Conservation (phyloP, 2,797 vertebrate species). For the Pteronotus mesoamericanus region DNA sequence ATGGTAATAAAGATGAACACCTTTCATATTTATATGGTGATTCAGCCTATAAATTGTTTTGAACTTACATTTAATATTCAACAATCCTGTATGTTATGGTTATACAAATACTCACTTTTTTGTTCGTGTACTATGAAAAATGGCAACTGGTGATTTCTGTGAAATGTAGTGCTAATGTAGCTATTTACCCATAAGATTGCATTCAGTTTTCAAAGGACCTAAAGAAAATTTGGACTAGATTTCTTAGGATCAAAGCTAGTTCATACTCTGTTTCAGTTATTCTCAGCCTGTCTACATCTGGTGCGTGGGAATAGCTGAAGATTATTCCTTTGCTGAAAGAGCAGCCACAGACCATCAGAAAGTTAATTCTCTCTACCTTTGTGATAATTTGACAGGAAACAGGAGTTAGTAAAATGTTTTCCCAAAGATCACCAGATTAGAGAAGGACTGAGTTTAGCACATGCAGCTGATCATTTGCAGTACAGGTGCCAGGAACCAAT, state of each 20-base stretch:
- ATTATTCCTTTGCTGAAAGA: constrained; percentile 1
- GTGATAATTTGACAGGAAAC: not conserved
- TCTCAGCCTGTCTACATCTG: not conserved
- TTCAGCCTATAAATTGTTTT: not conserved
- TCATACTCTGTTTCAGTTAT: not conserved
- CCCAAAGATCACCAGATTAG: not conserved
- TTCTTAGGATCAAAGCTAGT: not conserved
- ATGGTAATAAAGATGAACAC: not conserved
- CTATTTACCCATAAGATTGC: not conserved
- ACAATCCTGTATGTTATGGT: not conserved
- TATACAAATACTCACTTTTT: not conserved
- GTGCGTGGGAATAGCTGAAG: not conserved
- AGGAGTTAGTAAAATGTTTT: not conserved
- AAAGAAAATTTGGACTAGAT: not conserved
- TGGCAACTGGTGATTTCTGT: not conserved
- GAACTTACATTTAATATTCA: not conserved
- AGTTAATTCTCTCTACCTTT: not conserved
- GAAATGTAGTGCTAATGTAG: not conserved
- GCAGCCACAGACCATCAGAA: not conserved
- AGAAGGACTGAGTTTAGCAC: not conserved
- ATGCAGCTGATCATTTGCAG: not conserved
- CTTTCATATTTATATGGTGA: not conserved
- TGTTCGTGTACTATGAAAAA: not conserved
- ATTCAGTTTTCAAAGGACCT: not conserved
- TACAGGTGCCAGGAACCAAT: not conserved